Evolutionary conservation across 1,140 invertebrate genomes (phyloP), one percentile per base, ranked within the genome.

Genomic region (Hylaeus volcanicus): DNA sequence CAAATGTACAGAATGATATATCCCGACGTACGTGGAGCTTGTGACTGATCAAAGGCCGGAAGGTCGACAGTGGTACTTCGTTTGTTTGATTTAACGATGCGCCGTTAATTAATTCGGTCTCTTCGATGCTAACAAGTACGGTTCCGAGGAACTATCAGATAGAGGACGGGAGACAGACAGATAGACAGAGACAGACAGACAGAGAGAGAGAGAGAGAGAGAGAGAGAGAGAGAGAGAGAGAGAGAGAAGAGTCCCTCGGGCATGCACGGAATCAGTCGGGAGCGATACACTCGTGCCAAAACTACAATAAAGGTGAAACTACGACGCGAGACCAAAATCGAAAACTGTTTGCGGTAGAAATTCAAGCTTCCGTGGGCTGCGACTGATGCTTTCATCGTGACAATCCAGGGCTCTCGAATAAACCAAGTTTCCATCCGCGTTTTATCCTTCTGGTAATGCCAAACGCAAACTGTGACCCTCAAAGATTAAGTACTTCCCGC

Each of bases 81-180:
- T 85, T 85, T 81, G 84, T 85, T 82, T 79, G 83, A 86, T 86
- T 86, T 66, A 81, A 85, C 83, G 71, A 58, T 45, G 68, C 74
- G 55, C 69, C 60, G 84, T 86, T 86, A 86, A 85, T 84, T 71
- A 72, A 78, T 72, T 78, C 75, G 37, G 74, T 60, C 73, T 76
- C 66, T 70, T 64, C 66, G 64, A 76, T 65, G 79, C 74, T 81
- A 76, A 80, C 79, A 60, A 81, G 61, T 60, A 66, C 60, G 63
- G 45, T 61, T 53, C 11, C 56, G 65, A 37, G 64, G 72, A 75
- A 60, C 37, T 26, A 26, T 26, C 71, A 15, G 61, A 39, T 9
- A 58, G 61, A 12, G 45, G n/a, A 26, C 26, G 26, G 26, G 26
- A 26, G 26, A 26, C 26, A 26, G 26, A 26, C 26, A n/a, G n/a